phyloP scores from a whole-genome alignment of 2,797 vertebrate species.

The Tauraco hartlaubi region DNA sequence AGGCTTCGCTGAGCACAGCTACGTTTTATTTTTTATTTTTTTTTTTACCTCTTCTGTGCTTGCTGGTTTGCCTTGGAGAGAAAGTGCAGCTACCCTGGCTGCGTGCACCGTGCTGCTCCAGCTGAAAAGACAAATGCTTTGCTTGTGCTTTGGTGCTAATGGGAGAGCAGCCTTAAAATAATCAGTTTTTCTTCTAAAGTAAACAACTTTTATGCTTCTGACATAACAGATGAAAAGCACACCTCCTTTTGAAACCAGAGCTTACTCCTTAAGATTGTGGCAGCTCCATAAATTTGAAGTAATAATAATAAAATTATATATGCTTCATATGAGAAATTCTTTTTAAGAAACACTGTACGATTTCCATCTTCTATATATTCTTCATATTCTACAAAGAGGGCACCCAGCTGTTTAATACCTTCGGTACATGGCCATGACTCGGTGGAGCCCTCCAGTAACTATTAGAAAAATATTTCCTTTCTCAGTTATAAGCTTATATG shows the following conservation, averaged over 20 bases:
- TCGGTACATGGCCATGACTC: background rate
- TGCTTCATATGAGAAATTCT: background rate
- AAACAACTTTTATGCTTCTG: constrained; percentile 30
- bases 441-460: background rate
- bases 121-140: constrained; percentile 44
- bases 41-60: background rate
- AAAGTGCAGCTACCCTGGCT: background rate
- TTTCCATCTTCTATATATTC: background rate
- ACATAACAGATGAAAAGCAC: constrained; percentile 47
- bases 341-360: background rate
- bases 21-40: background rate
- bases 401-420: background rate
- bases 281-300: background rate
- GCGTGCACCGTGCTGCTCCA: background rate
- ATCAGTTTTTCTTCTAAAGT: constrained; percentile 42
- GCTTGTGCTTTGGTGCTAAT: constrained; percentile 28
- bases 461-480: constrained; percentile 1
- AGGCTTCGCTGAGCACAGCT: background rate
- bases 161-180: constrained; percentile 51
- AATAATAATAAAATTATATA: background rate
- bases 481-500: background rate
- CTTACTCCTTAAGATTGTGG: constrained; percentile 8
- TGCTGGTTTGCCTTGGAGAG: background rate
- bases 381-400: background rate
- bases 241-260: constrained; percentile 6